Percentiles rank a stretch among this genome's conserved stretches.
Evolutionary conservation across 2,797 vertebrate genomes (phyloP).

Genomic region (Epinephelus awoara): DNA sequence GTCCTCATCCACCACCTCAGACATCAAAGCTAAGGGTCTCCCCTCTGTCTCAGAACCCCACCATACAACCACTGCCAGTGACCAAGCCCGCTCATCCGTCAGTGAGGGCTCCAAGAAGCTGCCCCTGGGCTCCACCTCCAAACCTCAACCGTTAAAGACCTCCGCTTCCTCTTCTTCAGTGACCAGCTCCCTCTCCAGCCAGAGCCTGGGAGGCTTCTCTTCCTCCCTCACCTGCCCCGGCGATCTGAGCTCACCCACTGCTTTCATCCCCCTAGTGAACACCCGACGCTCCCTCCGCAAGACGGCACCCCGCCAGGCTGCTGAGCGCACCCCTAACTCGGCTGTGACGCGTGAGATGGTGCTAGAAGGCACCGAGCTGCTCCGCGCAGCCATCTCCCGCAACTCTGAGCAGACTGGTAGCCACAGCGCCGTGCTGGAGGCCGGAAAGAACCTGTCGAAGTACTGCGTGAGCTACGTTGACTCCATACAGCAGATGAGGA

Average conservation of each 20-base stretch:
- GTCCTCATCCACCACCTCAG: constrained; percentile 74
- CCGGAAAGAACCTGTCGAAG: constrained; percentile 97
- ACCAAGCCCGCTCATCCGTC: constrained; percentile 74
- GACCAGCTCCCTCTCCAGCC: constrained; percentile 70
- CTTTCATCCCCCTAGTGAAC: constrained; percentile 94
- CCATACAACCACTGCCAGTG: constrained; percentile 77
- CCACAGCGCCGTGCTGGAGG: constrained; percentile 96
- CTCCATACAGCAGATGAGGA: constrained; percentile 99
- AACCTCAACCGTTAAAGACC: constrained; percentile 87
- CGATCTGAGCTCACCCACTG: constrained; percentile 81
- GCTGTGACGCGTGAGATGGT: constrained; percentile 94
- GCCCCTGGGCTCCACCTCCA: constrained; percentile 87
- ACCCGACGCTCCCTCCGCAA: constrained; percentile 95
- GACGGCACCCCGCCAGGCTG: constrained; percentile 89
- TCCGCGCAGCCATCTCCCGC: constrained; percentile 91
- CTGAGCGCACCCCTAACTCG: constrained; percentile 91
- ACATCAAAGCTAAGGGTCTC: constrained; percentile 85
- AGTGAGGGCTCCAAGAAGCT: constrained; percentile 87
- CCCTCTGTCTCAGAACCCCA: constrained; percentile 76
- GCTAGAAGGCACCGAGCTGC: constrained; percentile 91
- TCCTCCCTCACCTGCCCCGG: constrained; percentile 62
- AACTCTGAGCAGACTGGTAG: constrained; percentile 96
- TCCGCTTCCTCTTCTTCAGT: constrained; percentile 70
- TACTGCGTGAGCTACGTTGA: constrained; percentile 96
- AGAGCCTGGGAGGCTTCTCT: constrained; percentile 73